Conservation (phyloP, 2,797 vertebrate genomes). For the Rhynchotus rufescens region DNA sequence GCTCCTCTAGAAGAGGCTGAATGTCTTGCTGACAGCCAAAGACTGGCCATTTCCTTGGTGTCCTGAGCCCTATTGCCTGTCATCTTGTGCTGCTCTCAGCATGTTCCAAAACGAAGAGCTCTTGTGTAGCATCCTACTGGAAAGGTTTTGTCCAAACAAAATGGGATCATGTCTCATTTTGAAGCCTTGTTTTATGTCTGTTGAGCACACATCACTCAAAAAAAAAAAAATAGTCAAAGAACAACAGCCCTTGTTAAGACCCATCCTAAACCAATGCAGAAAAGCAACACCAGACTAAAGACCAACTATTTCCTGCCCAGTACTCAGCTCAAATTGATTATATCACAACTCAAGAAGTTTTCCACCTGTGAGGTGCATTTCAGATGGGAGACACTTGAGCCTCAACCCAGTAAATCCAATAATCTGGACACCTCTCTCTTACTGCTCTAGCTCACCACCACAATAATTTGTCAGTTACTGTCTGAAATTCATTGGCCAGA, state of each 20-base stretch:
- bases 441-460: background rate
- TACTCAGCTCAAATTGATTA: background rate
- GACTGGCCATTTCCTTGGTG: background rate
- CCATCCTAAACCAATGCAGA: background rate
- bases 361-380: background rate
- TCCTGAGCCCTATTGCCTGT: background rate
- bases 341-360: background rate
- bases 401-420: background rate
- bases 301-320: background rate
- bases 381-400: background rate
- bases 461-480: background rate
- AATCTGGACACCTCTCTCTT: background rate
- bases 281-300: background rate
- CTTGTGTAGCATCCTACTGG: background rate
- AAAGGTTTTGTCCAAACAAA: background rate
- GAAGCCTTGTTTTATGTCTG: background rate
- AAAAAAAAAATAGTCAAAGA: background rate
- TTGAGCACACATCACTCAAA: background rate
- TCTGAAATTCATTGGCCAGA: background rate
- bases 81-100: background rate
- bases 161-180: background rate
- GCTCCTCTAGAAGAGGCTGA: background rate
- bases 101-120: background rate
- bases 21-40: background rate
- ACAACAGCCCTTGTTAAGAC: background rate